Evolutionary conservation across 1,140 invertebrate species (phyloP), one percentile per base, ranked within the genome.

Genomic region (Tetramorium simillimum): DNA sequence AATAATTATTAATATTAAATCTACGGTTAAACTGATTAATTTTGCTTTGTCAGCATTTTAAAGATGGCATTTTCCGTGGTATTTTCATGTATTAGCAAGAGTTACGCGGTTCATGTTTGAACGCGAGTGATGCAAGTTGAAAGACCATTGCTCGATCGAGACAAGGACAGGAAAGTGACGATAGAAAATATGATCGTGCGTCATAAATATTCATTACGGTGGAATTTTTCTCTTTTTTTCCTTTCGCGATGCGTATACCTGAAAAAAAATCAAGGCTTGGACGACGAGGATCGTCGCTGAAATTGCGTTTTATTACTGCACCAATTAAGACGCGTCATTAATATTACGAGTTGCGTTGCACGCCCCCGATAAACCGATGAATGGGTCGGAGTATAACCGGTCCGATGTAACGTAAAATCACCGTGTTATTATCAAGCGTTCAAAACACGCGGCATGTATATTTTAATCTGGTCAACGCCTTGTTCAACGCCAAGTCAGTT

Each of bases 41-140:
- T 33, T 37, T 10, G 9, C 5, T 33, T 72, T 2, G 21, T 56
- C 18, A 69, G 9, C 21, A 40, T 73, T 58, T 60, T 37, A 56
- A 75, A 60, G 53, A 81, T 43, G 75, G n/a, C 28, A 73, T 84
- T 82, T 69, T 69, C 49, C 63, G 33, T 69, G 77, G 14, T 80
- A 67, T 67, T 80, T 80, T 56, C 63, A 56, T 40, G 28, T 40
- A 16, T 40, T 51, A 40, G 5, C 28, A 78, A 46, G 77, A 33
- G 43, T 24, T 63, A 58, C 60, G 56, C 77, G 46, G 24, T 24
- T 78, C 85, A 16, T 65, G 43, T 53, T 67, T 51, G 72, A 67
- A 78, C 37, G 37, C 43, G 65, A 51, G 56, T 88, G 86, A 88
- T 86, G 86, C 86, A 88, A 88, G 86, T 65, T 86, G 65, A 88